Conservation (phyloP, 2,888 invertebrate genomes). For the Chalcosyrphus nemorum region DNA sequence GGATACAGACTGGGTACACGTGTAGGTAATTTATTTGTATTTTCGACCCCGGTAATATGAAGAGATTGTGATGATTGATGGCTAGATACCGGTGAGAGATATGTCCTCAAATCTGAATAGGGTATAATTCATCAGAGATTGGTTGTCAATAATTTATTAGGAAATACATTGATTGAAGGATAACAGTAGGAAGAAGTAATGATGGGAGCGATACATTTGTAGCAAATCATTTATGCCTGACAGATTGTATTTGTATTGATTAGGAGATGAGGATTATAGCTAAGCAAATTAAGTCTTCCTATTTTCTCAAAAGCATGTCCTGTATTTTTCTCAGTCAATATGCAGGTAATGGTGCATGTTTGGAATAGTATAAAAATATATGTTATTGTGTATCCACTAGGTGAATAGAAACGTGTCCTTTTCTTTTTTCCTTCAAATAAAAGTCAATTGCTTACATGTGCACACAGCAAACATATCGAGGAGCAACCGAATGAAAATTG, state of each 20-base stretch:
- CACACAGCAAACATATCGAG: neutral
- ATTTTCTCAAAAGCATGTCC: too few species aligned
- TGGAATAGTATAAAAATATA: too few species aligned
- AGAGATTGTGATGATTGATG: slow-evolving; percentile 25
- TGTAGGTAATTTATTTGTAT: slow-evolving; percentile 18
- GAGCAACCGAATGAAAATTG: slow-evolving; percentile 5
- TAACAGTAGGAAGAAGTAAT: neutral
- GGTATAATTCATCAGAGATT: slow-evolving; percentile 35
- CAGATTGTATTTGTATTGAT: slow-evolving; percentile 2
- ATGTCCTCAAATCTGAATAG: slow-evolving; percentile 25
- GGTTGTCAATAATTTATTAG: slow-evolving; percentile 37
- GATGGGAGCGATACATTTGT: slow-evolving; percentile 11
- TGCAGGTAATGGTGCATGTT: too few species aligned
- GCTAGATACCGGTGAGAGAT: neutral
- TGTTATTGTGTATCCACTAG: neutral
- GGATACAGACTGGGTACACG: neutral
- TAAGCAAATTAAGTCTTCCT: too few species aligned
- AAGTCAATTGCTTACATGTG: slow-evolving; percentile 4
- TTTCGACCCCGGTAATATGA: neutral
- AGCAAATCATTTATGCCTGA: slow-evolving; percentile 20
- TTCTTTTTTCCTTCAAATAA: neutral
- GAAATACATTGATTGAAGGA: slow-evolving; percentile 28
- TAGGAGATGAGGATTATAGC: neutral
- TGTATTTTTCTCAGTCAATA: too few species aligned
- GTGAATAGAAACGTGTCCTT: neutral